Evolutionary conservation across 2,888 invertebrate species (phyloP), one percentile per base, ranked within the genome.

Genomic region (Volucella inflata): DNA sequence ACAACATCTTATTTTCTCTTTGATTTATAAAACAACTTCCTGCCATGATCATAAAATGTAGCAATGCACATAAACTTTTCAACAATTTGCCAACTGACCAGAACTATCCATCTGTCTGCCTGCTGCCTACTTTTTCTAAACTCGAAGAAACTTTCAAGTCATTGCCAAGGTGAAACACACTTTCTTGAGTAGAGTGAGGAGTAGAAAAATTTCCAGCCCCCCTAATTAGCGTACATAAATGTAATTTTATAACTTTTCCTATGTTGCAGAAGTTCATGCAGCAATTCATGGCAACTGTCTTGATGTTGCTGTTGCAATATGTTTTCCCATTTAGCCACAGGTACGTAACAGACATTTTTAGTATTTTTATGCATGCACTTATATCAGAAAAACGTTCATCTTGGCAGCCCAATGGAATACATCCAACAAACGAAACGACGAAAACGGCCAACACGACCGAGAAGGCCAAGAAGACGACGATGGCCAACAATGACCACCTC

Each of bases 401-500:
- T 74, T 67, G 30, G 67, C 68, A 17, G 46, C 59, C 17, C 42
- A 46, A 40, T 51, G 42, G 9, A 38, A 16, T 14, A 42, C 42
- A 53, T 50, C 17, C 50, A 59, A 59, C 36, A 65, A 64, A 30
- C n/a, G n/a, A n/a, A 75, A 72, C 72, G 65, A 48, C 48, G 36
- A 42, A 16, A 51, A 53, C 17, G 55, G 44, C 36, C 12, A 50
- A 10, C 51, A 72, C 44, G 44, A 21, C 30, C 2, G n/a, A n/a
- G n/a, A n/a, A n/a, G n/a, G n/a, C n/a, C n/a, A n/a, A n/a, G n/a
- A 40, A 21, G 57, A 60, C 21, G 57, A 62, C 57, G 62, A 75
- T 40, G 71, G 62, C 68, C 81, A 74, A 75, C 84, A n/a, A n/a
- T n/a, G 76, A 81, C 85, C 85, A 85, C 76, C 81, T 81, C 81